Base-by-base conservation (phyloP, 1,140 invertebrate genomes). In the Drosophila auraria region DNA sequence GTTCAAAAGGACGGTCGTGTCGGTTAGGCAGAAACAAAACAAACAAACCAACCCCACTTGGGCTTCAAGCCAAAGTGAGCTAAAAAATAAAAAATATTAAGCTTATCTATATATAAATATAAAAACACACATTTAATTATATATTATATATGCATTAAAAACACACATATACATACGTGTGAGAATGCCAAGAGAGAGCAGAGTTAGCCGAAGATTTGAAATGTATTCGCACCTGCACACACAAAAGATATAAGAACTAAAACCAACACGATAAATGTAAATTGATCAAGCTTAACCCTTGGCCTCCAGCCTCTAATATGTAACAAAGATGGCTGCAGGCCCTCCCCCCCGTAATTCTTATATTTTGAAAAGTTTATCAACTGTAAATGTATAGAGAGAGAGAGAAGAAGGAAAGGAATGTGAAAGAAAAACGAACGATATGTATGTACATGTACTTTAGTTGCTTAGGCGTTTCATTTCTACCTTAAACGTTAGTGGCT, bases 391-490 rank as follows among this genome's bases (percentile, higher is more conserved):
- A 63, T 78, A 69, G 23, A 61, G 33, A 23, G 8, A 23, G 14
- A 53, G 9, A 15, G 45, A 45, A 36, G 25, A 50, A 42, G 44
- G n/a, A 38, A 57, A 27, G 15, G 17, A 45, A 45, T 36, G 61
- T 53, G 14, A 65, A 42, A 20, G 25, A 17, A 56, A 42, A 64
- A 25, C 40, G 59, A 75, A 14, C 25, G 57, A 75, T 56, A 62
- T 77, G 74, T 69, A 68, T 87, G 77, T 87, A 87, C 36, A 71
- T 73, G 70, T 73, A 73, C 42, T 87, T 89, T 89, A 83, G 81
- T 83, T 81, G 64, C 63, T 63, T 89, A 79, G 78, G 70, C 73
- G 74, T 72, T 89, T 89, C 51, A 89, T 89, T 89, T 84, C 42
- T 75, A 81, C 30, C 25, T 73, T 78, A 54, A 70, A 84, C 44